Conservation (phyloP, 2,797 vertebrate genomes). For the Choloepus didactylus region DNA sequence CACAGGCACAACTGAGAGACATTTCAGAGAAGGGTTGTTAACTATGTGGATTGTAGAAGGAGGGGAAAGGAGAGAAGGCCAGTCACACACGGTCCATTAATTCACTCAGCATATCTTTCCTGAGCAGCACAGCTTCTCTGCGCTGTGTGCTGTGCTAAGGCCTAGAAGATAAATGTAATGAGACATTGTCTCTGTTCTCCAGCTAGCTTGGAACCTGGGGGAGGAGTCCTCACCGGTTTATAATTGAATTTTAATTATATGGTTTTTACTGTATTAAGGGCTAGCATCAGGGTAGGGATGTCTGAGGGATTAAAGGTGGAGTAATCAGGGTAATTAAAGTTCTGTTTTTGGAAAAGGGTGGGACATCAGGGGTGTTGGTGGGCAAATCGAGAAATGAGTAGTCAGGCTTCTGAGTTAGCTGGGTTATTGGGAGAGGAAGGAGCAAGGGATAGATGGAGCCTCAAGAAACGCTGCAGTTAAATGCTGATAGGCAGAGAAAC, state of each 20-base stretch:
- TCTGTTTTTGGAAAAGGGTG: neutral
- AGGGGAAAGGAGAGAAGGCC: neutral
- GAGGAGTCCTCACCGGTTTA: neutral
- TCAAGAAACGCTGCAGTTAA: rapidly evolving
- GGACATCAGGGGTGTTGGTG: no score
- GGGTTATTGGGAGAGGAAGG: neutral
- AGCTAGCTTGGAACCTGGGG: neutral
- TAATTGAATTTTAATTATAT: neutral
- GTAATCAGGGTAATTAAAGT: neutral
- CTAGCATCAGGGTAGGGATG: neutral
- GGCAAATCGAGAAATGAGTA: no score
- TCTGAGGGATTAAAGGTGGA: neutral
- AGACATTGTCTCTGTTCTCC: neutral
- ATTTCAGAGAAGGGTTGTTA: neutral
- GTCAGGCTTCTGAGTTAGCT: neutral
- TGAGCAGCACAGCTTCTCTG: neutral
- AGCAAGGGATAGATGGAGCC: neutral
- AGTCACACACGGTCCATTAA: neutral
- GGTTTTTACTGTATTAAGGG: neutral
- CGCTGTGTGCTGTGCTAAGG: rapidly evolving
- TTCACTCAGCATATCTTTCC: neutral
- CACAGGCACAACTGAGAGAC: neutral
- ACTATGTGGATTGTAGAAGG: neutral
- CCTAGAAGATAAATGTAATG: neutral
- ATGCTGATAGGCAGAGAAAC: neutral